These are phyloP conservation scores for Platycnemis pennipes DNA, from an alignment of 2,888 invertebrate genomes.

Conservation along the genomic window DNA sequence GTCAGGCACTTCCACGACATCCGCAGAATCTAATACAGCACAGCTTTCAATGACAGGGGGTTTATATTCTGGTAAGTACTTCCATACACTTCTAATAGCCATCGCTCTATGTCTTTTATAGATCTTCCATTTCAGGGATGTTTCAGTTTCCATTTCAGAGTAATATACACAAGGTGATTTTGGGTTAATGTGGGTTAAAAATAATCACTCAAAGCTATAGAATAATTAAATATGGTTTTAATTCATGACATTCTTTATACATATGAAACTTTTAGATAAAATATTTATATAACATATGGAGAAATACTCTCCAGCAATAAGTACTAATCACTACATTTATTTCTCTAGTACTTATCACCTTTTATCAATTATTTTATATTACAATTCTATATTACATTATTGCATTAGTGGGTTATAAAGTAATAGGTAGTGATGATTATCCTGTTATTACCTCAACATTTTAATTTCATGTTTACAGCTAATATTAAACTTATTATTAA, in stretches of 20 bases:
- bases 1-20: too few relatives aligned
- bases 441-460: constrained; percentile 19
- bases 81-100: too few relatives aligned
- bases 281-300: constrained; percentile 33
- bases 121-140: too few relatives aligned
- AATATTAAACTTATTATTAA: constrained; percentile 21
- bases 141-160: too few relatives aligned
- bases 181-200: not conserved
- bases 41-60: too few relatives aligned
- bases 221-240: constrained; percentile 32
- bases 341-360: constrained; percentile 26
- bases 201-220: not conserved
- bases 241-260: constrained; percentile 39
- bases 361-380: constrained; percentile 22
- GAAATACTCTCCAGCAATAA: constrained; percentile 31
- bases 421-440: not conserved
- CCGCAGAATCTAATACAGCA: too few relatives aligned
- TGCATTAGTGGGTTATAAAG: constrained; percentile 36
- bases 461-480: constrained; percentile 16
- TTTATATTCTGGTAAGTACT: too few relatives aligned
- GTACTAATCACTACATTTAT: constrained; percentile 23
- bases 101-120: too few relatives aligned
- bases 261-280: constrained; percentile 39
- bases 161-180: not conserved
- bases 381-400: constrained; percentile 39